Evolutionary conservation across 2,113 vertebrate species (phyloP).

Genomic region (Chlorodrepanis virens): DNA sequence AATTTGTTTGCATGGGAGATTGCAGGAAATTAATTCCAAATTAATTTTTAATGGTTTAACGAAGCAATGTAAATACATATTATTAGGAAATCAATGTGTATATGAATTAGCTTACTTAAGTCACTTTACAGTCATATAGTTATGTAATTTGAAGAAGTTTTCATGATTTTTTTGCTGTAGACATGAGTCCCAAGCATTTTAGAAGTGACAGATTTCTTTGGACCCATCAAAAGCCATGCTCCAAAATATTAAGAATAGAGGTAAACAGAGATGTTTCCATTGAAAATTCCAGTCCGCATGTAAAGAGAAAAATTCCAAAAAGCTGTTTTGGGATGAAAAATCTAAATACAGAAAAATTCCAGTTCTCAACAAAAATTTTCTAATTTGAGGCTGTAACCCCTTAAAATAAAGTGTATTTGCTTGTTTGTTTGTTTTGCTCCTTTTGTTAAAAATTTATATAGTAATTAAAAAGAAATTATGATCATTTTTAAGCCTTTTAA

Average conservation of each 20-base stretch:
- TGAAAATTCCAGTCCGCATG: background rate
- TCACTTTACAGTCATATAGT: background rate
- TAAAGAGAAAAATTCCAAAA: background rate
- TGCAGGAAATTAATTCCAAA: conserved; percentile 3
- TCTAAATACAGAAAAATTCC: background rate
- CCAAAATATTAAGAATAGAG: background rate
- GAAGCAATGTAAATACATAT: background rate
- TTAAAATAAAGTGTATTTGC: background rate
- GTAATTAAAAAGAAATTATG: background rate
- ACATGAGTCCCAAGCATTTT: background rate
- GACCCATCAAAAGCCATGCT: accelerated
- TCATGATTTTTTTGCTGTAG: background rate
- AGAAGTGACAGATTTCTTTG: background rate
- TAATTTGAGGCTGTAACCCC: accelerated
- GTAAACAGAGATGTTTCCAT: background rate
- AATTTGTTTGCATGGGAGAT: background rate
- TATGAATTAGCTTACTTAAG: background rate
- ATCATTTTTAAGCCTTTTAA: background rate
- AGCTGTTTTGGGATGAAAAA: background rate
- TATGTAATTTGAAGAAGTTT: background rate
- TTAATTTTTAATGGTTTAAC: conserved; percentile 2
- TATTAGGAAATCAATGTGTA: background rate
- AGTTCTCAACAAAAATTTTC: background rate
- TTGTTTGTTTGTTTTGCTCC: too few relatives aligned
- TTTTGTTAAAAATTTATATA: background rate